Evolutionary conservation across 2,113 vertebrate genomes (phyloP).

Genomic region (Nansenia antarctica): DNA sequence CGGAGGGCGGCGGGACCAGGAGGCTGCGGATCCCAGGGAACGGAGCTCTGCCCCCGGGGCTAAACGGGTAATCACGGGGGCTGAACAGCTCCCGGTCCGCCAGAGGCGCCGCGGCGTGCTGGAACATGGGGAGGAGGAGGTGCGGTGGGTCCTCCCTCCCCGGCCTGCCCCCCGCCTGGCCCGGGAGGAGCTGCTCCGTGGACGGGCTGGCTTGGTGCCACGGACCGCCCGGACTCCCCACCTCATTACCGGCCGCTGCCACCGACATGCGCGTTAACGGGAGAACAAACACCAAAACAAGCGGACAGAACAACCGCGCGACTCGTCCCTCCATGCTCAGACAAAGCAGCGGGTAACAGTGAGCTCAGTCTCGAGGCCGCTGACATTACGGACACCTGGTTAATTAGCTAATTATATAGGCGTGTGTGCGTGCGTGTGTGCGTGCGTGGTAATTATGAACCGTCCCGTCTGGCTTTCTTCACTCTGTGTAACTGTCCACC

Average conservation of each 20-base stretch:
- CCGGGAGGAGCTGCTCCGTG: background rate
- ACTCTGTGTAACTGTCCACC: no score
- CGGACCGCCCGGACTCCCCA: background rate
- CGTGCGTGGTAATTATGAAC: background rate
- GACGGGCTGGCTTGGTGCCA: background rate
- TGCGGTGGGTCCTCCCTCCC: constrained; percentile 6
- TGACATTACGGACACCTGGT: background rate
- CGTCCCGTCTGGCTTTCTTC: no score
- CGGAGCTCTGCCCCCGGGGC: background rate
- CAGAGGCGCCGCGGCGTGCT: constrained; percentile 8
- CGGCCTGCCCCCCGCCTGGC: constrained; percentile 7
- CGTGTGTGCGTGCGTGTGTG: no score
- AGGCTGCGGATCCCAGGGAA: constrained; percentile 18
- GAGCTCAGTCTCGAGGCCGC: background rate
- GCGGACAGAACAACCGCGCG: background rate
- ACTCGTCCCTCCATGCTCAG: background rate
- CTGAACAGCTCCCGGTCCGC: constrained; percentile 17
- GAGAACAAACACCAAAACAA: background rate
- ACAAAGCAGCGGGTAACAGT: background rate
- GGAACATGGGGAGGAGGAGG: constrained; percentile 44
- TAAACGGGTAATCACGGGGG: no score
- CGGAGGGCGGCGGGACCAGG: constrained; percentile 18
- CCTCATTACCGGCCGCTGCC: no score
- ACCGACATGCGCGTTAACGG: background rate
- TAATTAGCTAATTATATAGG: background rate